phyloP scores from a whole-genome alignment of 2,113 vertebrate genomes.

The Python bivittatus region DNA sequence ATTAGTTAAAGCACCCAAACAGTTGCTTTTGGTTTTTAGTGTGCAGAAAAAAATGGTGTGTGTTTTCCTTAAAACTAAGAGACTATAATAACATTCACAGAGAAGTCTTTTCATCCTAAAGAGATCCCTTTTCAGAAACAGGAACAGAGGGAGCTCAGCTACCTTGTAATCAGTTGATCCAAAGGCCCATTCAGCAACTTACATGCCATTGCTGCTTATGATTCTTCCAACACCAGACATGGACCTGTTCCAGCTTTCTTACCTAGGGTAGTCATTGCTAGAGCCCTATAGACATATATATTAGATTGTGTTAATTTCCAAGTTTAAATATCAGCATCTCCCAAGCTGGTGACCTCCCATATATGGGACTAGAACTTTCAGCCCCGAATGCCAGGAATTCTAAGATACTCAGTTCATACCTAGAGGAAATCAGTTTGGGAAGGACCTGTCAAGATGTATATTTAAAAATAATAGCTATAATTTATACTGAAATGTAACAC shows the following conservation, averaged over 20 bases:
- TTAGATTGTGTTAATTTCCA: neutral
- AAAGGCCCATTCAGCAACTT: neutral
- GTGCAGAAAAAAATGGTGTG: neutral
- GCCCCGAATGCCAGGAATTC: neutral
- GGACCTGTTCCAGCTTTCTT: neutral
- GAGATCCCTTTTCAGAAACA: conserved; percentile 13
- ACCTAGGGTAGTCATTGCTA: neutral
- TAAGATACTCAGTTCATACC: neutral
- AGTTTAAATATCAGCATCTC: neutral
- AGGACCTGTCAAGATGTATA: neutral
- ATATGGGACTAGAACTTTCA: neutral
- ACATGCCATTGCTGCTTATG: neutral
- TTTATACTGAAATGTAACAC: neutral
- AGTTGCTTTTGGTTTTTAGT: conserved; percentile 46
- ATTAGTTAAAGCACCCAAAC: conserved; percentile 63
- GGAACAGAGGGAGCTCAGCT: conserved; percentile 7
- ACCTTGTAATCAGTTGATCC: conserved; percentile 15
- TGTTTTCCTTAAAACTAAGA: neutral
- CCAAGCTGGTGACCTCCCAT: neutral
- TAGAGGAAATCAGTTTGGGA: neutral
- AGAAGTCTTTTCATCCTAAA: conserved; percentile 24
- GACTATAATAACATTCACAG: conserved; percentile 1
- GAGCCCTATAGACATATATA: neutral
- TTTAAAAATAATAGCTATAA: neutral
- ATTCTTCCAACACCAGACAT: neutral